These are phyloP conservation scores for Diarsia rubi DNA, from an alignment of 2,888 invertebrate species.

Conservation along the genomic window DNA sequence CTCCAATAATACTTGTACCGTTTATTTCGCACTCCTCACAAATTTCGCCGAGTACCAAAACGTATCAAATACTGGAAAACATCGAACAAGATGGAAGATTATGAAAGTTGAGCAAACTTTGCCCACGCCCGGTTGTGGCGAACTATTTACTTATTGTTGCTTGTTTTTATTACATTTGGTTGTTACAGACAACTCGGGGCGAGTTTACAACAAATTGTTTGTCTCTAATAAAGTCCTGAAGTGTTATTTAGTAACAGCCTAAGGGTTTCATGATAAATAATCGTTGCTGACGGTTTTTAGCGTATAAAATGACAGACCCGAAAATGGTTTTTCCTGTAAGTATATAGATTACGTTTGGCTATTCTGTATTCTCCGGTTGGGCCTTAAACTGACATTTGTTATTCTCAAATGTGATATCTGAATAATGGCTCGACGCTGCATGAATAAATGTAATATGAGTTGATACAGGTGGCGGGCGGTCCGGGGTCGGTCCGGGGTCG, in stretches of 20 bases:
- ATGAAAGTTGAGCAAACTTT: constrained; percentile 54
- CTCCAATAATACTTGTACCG: constrained; percentile 20
- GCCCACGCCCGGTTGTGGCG: constrained; percentile 31
- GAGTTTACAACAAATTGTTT: constrained; percentile 32
- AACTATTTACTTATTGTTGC: constrained; percentile 62
- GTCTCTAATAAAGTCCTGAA: neutral
- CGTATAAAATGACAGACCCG: neutral
- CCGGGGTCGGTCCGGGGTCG: neutral
- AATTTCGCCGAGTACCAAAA: constrained; percentile 42
- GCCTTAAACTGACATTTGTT: neutral
- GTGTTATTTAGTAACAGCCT: neutral
- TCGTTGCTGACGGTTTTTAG: neutral
- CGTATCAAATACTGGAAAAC: constrained; percentile 57
- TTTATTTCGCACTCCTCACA: constrained; percentile 32
- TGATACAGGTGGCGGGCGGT: neutral
- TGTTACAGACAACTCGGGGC: constrained; percentile 24
- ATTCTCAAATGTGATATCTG: constrained; percentile 9
- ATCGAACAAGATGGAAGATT: constrained; percentile 62
- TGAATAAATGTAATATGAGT: constrained; percentile 32
- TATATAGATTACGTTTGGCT: neutral
- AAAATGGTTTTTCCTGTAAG: neutral
- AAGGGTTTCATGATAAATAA: neutral
- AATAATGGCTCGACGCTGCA: neutral
- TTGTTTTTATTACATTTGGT: constrained; percentile 51
- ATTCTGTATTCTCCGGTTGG: neutral